These are phyloP conservation scores for Gymnocypris eckloni DNA, from an alignment of 2,797 vertebrate genomes.

Conservation along the genomic window DNA sequence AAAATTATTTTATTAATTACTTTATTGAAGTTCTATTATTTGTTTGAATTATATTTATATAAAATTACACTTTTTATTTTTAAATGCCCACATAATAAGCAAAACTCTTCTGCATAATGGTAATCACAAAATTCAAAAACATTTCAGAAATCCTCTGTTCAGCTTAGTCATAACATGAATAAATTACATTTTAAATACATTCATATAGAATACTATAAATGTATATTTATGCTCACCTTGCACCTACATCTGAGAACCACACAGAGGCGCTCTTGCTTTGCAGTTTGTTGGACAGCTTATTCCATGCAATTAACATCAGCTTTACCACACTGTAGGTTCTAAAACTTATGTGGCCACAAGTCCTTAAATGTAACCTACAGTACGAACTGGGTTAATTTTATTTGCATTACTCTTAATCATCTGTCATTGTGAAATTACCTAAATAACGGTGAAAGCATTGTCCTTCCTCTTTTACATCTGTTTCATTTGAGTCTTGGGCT, in stretches of 20 bases:
- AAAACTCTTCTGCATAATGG: too few relatives aligned
- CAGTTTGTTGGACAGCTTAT: not conserved
- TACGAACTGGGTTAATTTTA: not conserved
- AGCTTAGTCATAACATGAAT: too few relatives aligned
- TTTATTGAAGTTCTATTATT: too few relatives aligned
- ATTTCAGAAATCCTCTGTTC: too few relatives aligned
- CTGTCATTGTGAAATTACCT: not conserved
- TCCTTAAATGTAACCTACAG: not conserved
- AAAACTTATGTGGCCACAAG: not conserved
- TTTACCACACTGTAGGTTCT: not conserved
- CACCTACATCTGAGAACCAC: conserved; percentile 2
- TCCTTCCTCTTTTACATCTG: not conserved
- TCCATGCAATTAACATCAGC: not conserved
- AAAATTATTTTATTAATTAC: too few relatives aligned
- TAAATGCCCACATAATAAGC: too few relatives aligned
- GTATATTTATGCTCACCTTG: not conserved
- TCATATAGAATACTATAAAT: not conserved
- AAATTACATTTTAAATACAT: not conserved
- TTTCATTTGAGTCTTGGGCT: not conserved
- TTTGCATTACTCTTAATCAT: not conserved
- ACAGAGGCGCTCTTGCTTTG: conserved; percentile 18
- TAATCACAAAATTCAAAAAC: too few relatives aligned
- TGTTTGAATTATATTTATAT: too few relatives aligned
- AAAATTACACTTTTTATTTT: too few relatives aligned
- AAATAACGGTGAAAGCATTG: not conserved